Base-by-base conservation (phyloP, 2,113 vertebrate genomes). In the Rhizomys pruinosus region DNA sequence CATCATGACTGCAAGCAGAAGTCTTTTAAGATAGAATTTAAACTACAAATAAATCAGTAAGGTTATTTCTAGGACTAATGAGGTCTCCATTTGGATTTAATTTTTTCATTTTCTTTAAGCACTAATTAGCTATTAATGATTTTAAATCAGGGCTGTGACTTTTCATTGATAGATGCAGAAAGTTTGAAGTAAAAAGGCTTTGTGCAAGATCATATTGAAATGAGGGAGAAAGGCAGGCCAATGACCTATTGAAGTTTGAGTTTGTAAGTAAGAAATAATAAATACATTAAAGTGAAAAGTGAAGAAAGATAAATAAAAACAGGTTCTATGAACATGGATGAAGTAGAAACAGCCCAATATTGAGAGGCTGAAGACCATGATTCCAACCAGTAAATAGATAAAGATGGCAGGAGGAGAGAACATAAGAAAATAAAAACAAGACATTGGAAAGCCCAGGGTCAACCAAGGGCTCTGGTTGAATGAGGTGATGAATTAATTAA, bases 401-500 rank as follows among this genome's bases (percentile, higher is more conserved):
- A 34, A 82, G 52, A 20, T 25, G 55, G 17, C 68, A 64, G 8
- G 57, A 77, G 20, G 52, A 84, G 34, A 16, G 59, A 6, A 22
- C 4, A 57, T 4, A 64, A 87, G 37, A 77, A 87, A 74, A 27
- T 78, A 25, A 77, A 34, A 20, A 42, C 7, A 55, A 22, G n/a
- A 71, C 61, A 10, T 11, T n/a, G 64, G 9, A 69, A 34, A 72
- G 15, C 16, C 74, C 59, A 73, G 39, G n/a, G 9, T 29, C 42
- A 71, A 25, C n/a, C 23, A 1, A 44, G 23, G 44, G 71, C 44
- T 90, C 42, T 86, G 34, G 47, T 90, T 47, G 23, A 71, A 61
- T 44, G 25, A 77, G 42, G 76, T 92, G 64, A 37, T 47, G 89
- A 92, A 77, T 47, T 77, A 86, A 86, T 76, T 15, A 81, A 16